Conservation (phyloP, 2,797 vertebrate species). For the Clarias platycephalus region DNA sequence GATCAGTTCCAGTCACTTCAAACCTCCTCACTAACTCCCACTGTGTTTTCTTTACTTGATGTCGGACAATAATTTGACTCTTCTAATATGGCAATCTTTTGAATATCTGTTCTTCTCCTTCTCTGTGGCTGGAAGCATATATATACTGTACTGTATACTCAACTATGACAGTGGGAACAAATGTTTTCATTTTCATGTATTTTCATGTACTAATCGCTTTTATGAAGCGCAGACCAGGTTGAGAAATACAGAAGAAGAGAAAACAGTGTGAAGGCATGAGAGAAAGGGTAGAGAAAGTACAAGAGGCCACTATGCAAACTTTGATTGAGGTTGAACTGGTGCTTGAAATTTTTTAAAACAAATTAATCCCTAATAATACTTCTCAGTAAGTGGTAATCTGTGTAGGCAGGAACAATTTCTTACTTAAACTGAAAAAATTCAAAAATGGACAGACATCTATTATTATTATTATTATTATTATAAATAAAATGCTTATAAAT, state of each 20-base stretch:
- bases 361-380: slow-evolving; percentile 1
- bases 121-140: not conserved
- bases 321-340: slow-evolving; percentile 11
- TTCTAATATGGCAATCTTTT: too few species aligned
- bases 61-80: too few species aligned
- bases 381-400: not conserved
- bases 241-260: not conserved
- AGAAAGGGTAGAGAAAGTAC: not conserved
- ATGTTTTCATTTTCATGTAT: not conserved
- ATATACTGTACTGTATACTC: not conserved
- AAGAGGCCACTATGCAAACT: not conserved
- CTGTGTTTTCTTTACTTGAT: too few species aligned
- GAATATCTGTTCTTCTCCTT: not conserved
- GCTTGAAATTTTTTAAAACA: not conserved
- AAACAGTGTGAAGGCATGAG: not conserved
- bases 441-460: not conserved
- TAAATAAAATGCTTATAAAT: not conserved
- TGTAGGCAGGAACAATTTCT: not conserved
- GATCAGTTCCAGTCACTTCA: too few species aligned
- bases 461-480: not conserved
- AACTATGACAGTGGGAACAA: not conserved
- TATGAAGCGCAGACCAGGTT: not conserved
- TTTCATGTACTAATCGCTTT: not conserved
- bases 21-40: too few species aligned
- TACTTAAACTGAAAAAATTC: slow-evolving; percentile 1